phyloP scores from a whole-genome alignment of 2,113 vertebrate genomes.

The Periophthalmus modestus region DNA sequence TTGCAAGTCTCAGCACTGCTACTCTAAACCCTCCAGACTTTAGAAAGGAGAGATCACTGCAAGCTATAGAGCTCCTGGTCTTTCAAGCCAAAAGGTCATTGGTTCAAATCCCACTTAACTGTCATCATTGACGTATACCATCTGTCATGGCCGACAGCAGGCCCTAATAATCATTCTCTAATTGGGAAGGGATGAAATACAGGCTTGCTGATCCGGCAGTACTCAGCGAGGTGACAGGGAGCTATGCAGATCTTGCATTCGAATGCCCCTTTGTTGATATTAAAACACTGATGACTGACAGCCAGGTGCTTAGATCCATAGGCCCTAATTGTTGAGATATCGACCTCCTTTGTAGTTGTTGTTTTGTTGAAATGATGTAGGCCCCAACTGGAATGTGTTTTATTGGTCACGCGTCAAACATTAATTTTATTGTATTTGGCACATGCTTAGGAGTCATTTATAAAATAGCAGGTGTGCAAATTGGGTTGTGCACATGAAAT shows the following conservation, averaged over 20 bases:
- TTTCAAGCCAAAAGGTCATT: slow-evolving; percentile 58
- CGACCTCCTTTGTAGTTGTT: not conserved
- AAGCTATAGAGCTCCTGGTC: slow-evolving; percentile 11
- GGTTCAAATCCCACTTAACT: slow-evolving; percentile 72
- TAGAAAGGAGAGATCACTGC: slow-evolving; percentile 58
- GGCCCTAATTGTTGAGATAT: slow-evolving; percentile 14
- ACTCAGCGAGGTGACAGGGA: slow-evolving; percentile 61
- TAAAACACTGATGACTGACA: slow-evolving; percentile 21
- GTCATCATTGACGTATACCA: slow-evolving; percentile 60
- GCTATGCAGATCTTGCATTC: slow-evolving; percentile 16
- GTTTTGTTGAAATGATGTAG: slow-evolving; percentile 26
- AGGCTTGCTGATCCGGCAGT: slow-evolving; percentile 52
- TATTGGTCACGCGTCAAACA: slow-evolving; percentile 18
- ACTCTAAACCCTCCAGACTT: slow-evolving; percentile 17
- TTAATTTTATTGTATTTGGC: slow-evolving; percentile 41
- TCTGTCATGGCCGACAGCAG: slow-evolving; percentile 65
- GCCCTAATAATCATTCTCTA: slow-evolving; percentile 67
- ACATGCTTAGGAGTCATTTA: slow-evolving; percentile 16
- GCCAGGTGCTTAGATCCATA: slow-evolving; percentile 32
- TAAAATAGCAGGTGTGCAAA: slow-evolving; percentile 18
- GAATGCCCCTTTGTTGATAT: slow-evolving; percentile 16
- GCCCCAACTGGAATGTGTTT: slow-evolving; percentile 20
- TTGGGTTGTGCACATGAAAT: slow-evolving; percentile 18
- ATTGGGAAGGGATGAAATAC: slow-evolving; percentile 75
- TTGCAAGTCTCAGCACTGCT: slow-evolving; percentile 24